Conservation (phyloP, 1,140 invertebrate species). For the Elysia chlorotica region DNA sequence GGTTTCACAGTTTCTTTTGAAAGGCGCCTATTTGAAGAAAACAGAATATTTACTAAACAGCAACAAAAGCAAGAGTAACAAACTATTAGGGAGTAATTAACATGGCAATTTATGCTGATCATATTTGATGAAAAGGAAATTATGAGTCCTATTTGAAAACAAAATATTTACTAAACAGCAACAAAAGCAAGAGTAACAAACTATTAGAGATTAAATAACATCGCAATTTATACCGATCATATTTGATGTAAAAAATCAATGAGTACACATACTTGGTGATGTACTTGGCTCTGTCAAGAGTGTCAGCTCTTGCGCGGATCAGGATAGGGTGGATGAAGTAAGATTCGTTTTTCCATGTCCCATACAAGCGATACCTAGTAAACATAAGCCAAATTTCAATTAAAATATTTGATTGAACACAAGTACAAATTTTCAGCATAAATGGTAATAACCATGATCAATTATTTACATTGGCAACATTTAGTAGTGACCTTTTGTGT, state of each 20-base stretch:
- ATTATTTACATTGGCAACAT: no score
- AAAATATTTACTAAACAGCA: background rate
- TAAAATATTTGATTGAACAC: no score
- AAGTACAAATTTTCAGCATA: no score
- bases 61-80: background rate
- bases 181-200: background rate
- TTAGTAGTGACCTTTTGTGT: no score
- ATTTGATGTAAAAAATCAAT: no score
- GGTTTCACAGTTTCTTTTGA: constrained; percentile 96
- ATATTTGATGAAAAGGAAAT: no score
- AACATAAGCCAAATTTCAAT: no score
- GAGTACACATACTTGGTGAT: constrained; percentile 80
- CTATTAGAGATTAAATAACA: background rate
- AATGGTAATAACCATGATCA: no score
- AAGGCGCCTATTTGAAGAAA: constrained; percentile 2
- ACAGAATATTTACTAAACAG: background rate
- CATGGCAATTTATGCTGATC: background rate
- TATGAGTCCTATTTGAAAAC: background rate
- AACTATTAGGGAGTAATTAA: background rate
- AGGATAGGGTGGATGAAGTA: constrained; percentile 81
- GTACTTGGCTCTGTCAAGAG: constrained; percentile 90
- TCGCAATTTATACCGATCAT: background rate
- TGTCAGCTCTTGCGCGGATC: constrained; percentile 80
- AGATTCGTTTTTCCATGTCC: constrained; percentile 91
- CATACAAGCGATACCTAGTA: constrained; percentile 88